Percentiles rank a stretch among this genome's conserved stretches.
phyloP scores from a whole-genome alignment of 2,113 vertebrate genomes.

The Ammodytes dubius region DNA sequence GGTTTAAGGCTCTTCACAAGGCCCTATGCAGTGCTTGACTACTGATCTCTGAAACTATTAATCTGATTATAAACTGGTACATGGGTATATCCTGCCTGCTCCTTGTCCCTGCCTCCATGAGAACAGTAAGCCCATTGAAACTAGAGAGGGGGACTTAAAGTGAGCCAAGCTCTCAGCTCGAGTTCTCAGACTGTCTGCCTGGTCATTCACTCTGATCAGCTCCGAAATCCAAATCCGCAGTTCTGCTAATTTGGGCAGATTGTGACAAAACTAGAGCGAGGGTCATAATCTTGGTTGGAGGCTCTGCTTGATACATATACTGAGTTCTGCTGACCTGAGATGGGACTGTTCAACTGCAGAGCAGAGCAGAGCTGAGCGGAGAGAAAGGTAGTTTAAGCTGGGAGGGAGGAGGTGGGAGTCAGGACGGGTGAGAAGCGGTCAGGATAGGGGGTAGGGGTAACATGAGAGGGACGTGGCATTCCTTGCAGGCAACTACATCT shows the following conservation, averaged over 20 bases:
- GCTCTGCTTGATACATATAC: neutral
- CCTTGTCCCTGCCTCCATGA: constrained; percentile 49
- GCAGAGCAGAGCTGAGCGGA: constrained; percentile 21
- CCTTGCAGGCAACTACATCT: constrained; percentile 84
- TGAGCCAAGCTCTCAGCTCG: constrained; percentile 44
- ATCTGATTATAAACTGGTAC: constrained; percentile 74
- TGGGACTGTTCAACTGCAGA: neutral
- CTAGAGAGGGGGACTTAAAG: constrained; percentile 45
- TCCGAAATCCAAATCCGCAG: constrained; percentile 13
- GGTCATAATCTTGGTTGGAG: neutral
- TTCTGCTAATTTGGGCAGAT: constrained; percentile 35
- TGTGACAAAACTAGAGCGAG: constrained; percentile 15
- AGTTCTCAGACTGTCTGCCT: constrained; percentile 52
- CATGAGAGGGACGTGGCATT: constrained; percentile 82
- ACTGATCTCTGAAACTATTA: constrained; percentile 71
- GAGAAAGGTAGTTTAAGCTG: constrained; percentile 45
- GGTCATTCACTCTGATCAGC: constrained; percentile 36
- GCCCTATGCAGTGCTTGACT: constrained; percentile 54
- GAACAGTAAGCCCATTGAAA: constrained; percentile 78
- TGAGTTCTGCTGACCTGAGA: constrained; percentile 34
- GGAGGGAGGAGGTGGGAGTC: constrained; percentile 66
- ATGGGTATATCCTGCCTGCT: constrained; percentile 52
- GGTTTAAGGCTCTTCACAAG: constrained; percentile 50
- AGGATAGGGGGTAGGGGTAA: constrained; percentile 73
- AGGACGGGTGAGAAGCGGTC: constrained; percentile 60